Base-by-base conservation (phyloP, 2,888 invertebrate species). In the Rosalia funebris region DNA sequence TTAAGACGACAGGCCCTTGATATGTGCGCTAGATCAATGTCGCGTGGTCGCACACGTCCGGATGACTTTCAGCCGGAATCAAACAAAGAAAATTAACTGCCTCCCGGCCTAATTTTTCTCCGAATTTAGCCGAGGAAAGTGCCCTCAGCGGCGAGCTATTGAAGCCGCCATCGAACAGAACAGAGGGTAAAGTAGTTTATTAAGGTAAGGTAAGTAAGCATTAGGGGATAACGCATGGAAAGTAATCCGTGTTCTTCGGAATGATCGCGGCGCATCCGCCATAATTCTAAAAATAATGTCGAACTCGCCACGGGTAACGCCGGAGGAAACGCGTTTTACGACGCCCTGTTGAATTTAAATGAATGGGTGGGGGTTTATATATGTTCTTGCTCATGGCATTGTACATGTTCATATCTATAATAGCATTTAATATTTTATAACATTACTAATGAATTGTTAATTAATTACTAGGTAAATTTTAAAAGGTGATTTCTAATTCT, bases 101-200 rank as follows among this genome's bases (percentile, higher is more conserved):
- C 16, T 15, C 7, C 41, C 4, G 41, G 41, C 17, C 17, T 41
- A 41, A 41, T 41, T 41, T 41, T 41, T 41, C 41, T 17, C 41
- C 41, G 41, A 41, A 16, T 17, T 41, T 19, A 41, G n/a, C 19
- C 41, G 17, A 16, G n/a, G 41, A 41, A 41, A 41, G 25, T 17
- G 41, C 41, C 17, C 16, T 41, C 17, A 41, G 19, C 11, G n/a
- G 19, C n/a, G 25, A 25, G 41, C 41, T 17, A 41, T 41, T 17
- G 41, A 41, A 41, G n/a, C 41, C 41, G 10, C n/a, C 17, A 17
- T 25, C 25, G 25, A 25, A 17, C 15, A n/a, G 11, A 41, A 41
- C 17, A 16, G 17, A 17, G 41, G 19, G 41, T n/a, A 41, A 41
- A 41, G 41, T 41, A 41, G 41, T 41, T 41, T 41, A 41, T 41